Percentiles rank a stretch among this genome's conserved stretches.
These are phyloP conservation scores for Saxicola maurus DNA, from an alignment of 2,797 vertebrate genomes.

Conservation along the genomic window DNA sequence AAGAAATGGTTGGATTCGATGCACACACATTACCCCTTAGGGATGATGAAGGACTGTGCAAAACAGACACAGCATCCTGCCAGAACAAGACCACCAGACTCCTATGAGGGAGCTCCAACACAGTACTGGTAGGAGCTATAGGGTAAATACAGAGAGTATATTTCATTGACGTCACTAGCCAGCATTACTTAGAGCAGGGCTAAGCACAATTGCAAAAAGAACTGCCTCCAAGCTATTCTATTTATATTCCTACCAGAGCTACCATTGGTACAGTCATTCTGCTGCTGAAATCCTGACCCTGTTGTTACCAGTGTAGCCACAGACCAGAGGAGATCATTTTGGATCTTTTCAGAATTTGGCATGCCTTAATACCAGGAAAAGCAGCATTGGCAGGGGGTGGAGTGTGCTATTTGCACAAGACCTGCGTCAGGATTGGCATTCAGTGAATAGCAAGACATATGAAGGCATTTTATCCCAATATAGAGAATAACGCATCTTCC, in stretches of 20 bases:
- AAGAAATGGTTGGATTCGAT: neutral
- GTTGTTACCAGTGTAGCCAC: slow-evolving; percentile 12
- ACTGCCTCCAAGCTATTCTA: slow-evolving; percentile 50
- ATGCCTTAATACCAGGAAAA: slow-evolving; percentile 38
- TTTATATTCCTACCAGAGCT: slow-evolving; percentile 44
- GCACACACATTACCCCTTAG: neutral
- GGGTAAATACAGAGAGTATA: neutral
- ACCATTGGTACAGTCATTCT: slow-evolving; percentile 34
- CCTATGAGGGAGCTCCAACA: neutral
- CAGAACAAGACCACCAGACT: neutral
- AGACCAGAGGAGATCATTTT: slow-evolving; percentile 21
- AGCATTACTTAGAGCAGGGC: slow-evolving; percentile 38
- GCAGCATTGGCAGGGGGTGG: slow-evolving; percentile 44
- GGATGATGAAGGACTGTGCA: neutral
- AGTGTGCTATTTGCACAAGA: slow-evolving; percentile 52
- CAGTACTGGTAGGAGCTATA: neutral
- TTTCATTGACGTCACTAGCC: slow-evolving; percentile 18
- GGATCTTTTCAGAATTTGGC: slow-evolving; percentile 42
- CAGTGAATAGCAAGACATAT: slow-evolving; percentile 63
- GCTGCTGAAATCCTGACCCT: slow-evolving; percentile 45
- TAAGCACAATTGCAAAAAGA: slow-evolving; percentile 27
- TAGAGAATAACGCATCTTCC: slow-evolving; percentile 67
- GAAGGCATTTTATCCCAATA: slow-evolving; percentile 69
- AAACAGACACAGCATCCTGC: neutral
- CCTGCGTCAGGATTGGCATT: slow-evolving; percentile 67